phyloP scores from a whole-genome alignment of 2,797 vertebrate species.

The Novumbra hubbsi region DNA sequence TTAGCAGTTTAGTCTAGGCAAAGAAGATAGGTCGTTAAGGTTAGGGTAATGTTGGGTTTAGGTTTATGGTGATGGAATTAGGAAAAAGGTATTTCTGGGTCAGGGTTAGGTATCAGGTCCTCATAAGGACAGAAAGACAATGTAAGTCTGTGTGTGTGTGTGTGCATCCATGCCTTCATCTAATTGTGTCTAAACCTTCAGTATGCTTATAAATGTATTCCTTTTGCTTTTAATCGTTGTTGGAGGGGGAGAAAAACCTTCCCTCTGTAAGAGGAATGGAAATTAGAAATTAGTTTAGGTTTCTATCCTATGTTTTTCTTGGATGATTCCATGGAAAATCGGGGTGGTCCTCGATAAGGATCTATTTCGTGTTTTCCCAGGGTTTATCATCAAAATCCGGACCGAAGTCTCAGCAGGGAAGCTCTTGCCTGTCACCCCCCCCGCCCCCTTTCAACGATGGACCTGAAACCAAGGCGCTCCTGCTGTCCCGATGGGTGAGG shows the following conservation, averaged over 20 bases:
- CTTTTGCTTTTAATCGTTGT: slow-evolving; percentile 18
- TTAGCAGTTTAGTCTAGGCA: no score
- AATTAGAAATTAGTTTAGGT: slow-evolving; percentile 11
- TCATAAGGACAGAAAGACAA: not conserved
- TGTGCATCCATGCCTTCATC: slow-evolving; percentile 3
- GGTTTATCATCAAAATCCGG: slow-evolving; percentile 10
- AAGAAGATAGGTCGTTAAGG: no score
- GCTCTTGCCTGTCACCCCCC: not conserved
- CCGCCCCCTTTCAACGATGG: not conserved
- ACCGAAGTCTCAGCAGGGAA: slow-evolving; percentile 5
- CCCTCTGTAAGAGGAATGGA: slow-evolving; percentile 9
- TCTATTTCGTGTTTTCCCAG: not conserved
- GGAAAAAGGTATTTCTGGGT: no score
- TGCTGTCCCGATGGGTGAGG: not conserved
- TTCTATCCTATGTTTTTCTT: slow-evolving; percentile 2
- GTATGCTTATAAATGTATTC: slow-evolving; percentile 24
- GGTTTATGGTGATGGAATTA: no score
- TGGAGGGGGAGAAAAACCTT: not conserved
- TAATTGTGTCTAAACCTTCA: slow-evolving; percentile 14
- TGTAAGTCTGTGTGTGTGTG: not conserved
- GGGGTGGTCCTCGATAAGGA: not conserved
- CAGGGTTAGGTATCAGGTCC: no score
- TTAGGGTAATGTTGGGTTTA: no score
- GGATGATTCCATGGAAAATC: not conserved
- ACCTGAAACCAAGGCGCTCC: not conserved